Evolutionary conservation across 2,888 invertebrate species (phyloP).

Genomic region (Diaperis boleti): DNA sequence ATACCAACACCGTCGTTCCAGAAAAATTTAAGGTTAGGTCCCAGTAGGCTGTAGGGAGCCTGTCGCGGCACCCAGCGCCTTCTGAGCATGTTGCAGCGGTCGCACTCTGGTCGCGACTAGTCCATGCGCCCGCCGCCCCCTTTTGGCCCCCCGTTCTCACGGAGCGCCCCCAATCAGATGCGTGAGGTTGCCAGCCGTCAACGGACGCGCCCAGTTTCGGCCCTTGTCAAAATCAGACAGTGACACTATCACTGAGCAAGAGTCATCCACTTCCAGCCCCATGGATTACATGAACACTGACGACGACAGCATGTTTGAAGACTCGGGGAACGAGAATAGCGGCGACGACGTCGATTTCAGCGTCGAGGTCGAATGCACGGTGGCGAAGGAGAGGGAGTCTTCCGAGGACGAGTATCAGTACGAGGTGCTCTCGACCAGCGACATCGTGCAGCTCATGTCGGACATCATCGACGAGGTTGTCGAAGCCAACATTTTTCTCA

Average conservation of each 20-base stretch:
- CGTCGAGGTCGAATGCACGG: conserved; percentile 85
- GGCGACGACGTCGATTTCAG: conserved; percentile 96
- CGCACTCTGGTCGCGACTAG: no score
- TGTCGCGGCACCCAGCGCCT: no score
- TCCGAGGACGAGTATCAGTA: conserved; percentile 94
- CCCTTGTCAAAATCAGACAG: conserved; percentile 52
- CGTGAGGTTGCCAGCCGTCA: conserved; percentile 19
- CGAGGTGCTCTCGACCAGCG: conserved; percentile 95
- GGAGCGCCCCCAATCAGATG: conserved; percentile 1
- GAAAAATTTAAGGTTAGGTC: no score
- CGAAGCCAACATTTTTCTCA: no score
- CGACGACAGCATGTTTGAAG: conserved; percentile 90
- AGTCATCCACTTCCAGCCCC: not conserved
- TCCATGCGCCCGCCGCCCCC: not conserved
- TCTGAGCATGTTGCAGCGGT: no score
- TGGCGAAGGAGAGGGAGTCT: conserved; percentile 80
- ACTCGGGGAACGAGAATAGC: conserved; percentile 93
- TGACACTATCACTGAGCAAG: conserved; percentile 44
- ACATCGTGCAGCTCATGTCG: conserved; percentile 97
- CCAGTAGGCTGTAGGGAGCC: no score
- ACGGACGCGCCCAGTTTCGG: conserved; percentile 17
- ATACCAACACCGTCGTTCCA: no score
- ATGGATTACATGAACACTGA: conserved; percentile 85
- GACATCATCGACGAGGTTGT: conserved; percentile 97
- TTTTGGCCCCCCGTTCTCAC: no score